Evolutionary conservation across 2,113 vertebrate genomes (phyloP).

Genomic region (Verasper variegatus): DNA sequence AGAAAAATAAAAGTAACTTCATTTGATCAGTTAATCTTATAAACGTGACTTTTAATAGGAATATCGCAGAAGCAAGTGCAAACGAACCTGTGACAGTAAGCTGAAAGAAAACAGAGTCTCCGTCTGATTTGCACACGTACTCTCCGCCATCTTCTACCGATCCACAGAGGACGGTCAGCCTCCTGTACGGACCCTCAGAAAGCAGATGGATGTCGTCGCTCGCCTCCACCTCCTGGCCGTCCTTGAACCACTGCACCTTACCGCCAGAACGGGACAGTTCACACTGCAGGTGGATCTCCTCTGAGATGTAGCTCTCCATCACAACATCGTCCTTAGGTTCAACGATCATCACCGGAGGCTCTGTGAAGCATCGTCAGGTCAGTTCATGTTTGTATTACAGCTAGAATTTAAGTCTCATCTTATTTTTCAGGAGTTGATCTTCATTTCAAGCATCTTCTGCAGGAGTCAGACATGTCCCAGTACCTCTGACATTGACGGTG

Average conservation of each 20-base stretch:
- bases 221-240: constrained; percentile 82
- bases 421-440: background rate
- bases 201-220: constrained; percentile 73
- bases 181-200: constrained; percentile 80
- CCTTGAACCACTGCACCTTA: constrained; percentile 87
- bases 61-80: background rate
- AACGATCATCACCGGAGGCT: constrained; percentile 87
- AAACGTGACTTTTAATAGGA: background rate
- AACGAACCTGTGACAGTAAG: constrained; percentile 85
- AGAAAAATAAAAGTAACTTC: background rate
- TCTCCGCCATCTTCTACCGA: constrained; percentile 84
- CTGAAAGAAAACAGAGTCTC: constrained; percentile 89
- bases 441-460: background rate
- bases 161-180: constrained; percentile 79
- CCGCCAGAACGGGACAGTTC: constrained; percentile 83
- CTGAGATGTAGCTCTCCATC: constrained; percentile 75
- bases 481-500: constrained; percentile 80
- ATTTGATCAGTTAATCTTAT: background rate
- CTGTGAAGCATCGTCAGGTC: constrained; percentile 65
- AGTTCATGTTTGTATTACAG: background rate
- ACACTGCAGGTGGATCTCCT: constrained; percentile 86
- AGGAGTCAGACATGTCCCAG: background rate
- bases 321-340: constrained; percentile 82
- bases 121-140: constrained; percentile 88
- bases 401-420: background rate